Evolutionary conservation across 2,888 invertebrate genomes (phyloP).

Genomic region (Drosophila buzzatii): DNA sequence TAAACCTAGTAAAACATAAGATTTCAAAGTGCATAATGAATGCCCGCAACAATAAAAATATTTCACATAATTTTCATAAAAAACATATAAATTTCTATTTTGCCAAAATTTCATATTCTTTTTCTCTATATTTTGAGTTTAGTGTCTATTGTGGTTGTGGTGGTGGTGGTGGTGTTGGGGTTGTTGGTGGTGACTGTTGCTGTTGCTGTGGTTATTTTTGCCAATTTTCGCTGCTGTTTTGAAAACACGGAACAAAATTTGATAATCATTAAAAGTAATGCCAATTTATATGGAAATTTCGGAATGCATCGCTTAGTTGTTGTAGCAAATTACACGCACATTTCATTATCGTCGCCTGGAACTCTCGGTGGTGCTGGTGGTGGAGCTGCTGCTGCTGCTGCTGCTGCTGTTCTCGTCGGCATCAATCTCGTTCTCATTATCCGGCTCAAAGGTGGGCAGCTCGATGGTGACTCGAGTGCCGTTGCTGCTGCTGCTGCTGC

Average conservation of each 20-base stretch:
- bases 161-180: constrained; percentile 13
- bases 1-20: constrained; percentile 16
- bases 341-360: constrained; percentile 27
- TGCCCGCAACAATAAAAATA: constrained; percentile 9
- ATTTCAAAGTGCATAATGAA: background rate
- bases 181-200: constrained; percentile 8
- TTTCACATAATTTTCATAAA: constrained; percentile 16
- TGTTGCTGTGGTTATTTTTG: constrained; percentile 31
- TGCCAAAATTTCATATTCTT: constrained; percentile 6
- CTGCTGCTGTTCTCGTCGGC: constrained; percentile 47
- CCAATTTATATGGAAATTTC: constrained; percentile 23
- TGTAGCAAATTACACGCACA: constrained; percentile 72
- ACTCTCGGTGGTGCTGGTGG: constrained; percentile 31
- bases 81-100: constrained; percentile 29
- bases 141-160: constrained; percentile 19
- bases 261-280: constrained; percentile 33
- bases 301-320: constrained; percentile 52
- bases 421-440: constrained; percentile 87
- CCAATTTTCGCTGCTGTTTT: constrained; percentile 50
- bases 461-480: constrained; percentile 88
- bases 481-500: constrained; percentile 60
- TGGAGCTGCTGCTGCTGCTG: constrained; percentile 20
- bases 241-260: constrained; percentile 47
- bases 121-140: constrained; percentile 10
- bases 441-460: constrained; percentile 89